A percentile compares a stretch with the other conserved stretches of the same genome.
Conservation (phyloP, 1,140 invertebrate species). For the Cyrtorhinus lividipennis region DNA sequence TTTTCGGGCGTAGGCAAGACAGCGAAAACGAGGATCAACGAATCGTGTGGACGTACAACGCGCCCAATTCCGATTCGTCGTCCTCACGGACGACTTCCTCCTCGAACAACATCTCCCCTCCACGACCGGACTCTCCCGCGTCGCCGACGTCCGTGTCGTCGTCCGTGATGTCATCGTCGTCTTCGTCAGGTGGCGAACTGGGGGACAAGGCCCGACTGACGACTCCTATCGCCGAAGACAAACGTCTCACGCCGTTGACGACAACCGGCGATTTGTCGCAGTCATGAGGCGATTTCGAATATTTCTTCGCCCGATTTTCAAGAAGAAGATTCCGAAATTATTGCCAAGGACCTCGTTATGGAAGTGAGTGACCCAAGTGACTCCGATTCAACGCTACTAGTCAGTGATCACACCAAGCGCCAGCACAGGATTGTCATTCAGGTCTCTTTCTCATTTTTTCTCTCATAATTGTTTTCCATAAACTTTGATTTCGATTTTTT, state of each 20-base stretch:
- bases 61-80: constrained; percentile 33
- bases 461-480: not conserved
- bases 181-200: constrained; percentile 25
- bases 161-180: constrained; percentile 64
- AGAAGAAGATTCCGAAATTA: constrained; percentile 49
- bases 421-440: constrained; percentile 65
- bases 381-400: constrained; percentile 49
- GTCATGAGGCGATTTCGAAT: constrained; percentile 67
- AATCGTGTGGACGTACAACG: constrained; percentile 84
- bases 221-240: constrained; percentile 17
- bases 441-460: constrained; percentile 34
- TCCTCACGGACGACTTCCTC: constrained; percentile 16
- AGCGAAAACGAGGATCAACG: constrained; percentile 35
- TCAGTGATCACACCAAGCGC: constrained; percentile 29
- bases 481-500: too few relatives aligned
- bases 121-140: constrained; percentile 52
- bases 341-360: constrained; percentile 52
- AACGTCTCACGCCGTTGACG: constrained; percentile 23
- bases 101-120: constrained; percentile 29
- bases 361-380: constrained; percentile 74
- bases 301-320: constrained; percentile 76
- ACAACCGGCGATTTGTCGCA: constrained; percentile 24
- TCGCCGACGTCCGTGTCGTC: constrained; percentile 74
- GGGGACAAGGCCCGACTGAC: not conserved
- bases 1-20: constrained; percentile 19